These are phyloP conservation scores for Crambe crambe DNA, from an alignment of 37 sponge, comb jelly and placozoan species.

Conservation along the genomic window DNA sequence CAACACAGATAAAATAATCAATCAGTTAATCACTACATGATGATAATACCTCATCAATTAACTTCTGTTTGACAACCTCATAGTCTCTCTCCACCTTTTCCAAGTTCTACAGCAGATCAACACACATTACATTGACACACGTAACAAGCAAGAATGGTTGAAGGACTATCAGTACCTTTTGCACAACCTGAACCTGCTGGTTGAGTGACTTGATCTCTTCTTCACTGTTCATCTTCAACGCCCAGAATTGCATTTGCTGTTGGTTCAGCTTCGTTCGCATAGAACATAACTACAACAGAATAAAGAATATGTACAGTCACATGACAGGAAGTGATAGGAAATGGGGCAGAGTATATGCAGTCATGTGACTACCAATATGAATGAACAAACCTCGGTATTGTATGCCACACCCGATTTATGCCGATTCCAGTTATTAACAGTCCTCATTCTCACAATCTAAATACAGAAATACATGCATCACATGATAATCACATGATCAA, in stretches of 20 bases:
- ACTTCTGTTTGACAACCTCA: conserved; percentile 29
- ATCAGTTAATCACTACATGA: too few species aligned
- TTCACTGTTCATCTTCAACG: conserved; percentile 39
- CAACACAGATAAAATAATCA: too few species aligned
- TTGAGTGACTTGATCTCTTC: conserved; percentile 52
- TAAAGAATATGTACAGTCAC: background rate
- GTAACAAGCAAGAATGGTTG: background rate
- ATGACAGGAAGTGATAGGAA: too few species aligned
- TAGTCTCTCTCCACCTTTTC: conserved; percentile 43
- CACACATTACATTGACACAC: background rate
- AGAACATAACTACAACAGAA: conserved; percentile 18
- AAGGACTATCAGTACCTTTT: conserved; percentile 36
- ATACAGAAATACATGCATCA: background rate
- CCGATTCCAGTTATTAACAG: conserved; percentile 39
- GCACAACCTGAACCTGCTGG: conserved; percentile 55
- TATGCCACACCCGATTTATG: background rate
- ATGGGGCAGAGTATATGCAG: too few species aligned
- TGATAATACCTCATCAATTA: conserved; percentile 49
- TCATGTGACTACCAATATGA: too few species aligned
- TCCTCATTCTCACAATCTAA: conserved; percentile 33
- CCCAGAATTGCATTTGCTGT: conserved; percentile 5
- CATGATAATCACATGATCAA: conserved; percentile 17
- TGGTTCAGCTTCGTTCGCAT: conserved; percentile 31
- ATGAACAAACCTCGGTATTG: conserved; percentile 27
- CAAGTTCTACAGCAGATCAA: conserved; percentile 49